These are phyloP conservation scores for Therioaphis trifolii DNA, from an alignment of 2,888 invertebrate genomes.

Conservation along the genomic window DNA sequence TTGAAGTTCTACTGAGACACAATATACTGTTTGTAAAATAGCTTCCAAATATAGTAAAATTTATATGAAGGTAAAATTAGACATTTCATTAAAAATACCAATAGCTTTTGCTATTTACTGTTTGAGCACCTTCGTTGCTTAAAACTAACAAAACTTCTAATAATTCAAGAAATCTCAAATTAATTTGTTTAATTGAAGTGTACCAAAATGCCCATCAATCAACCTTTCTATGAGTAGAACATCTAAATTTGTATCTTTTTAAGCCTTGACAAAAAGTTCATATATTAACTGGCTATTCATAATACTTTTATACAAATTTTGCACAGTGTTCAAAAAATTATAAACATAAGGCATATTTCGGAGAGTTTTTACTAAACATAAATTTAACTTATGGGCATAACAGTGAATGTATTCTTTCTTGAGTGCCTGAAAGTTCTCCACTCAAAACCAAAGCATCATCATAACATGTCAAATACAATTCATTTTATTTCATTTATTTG, in stretches of 20 bases:
- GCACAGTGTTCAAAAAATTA: neutral
- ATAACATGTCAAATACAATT: constrained; percentile 64
- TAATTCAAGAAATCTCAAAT: neutral
- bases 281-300: neutral
- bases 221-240: constrained; percentile 1
- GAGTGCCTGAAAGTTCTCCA: too few species aligned
- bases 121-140: neutral
- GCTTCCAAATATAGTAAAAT: neutral
- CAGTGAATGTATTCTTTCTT: too few species aligned
- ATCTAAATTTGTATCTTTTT: constrained; percentile 16
- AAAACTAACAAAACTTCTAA: neutral
- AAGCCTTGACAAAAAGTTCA: neutral
- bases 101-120: constrained; percentile 4
- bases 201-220: neutral
- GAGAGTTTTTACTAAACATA: too few species aligned
- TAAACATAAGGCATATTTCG: neutral
- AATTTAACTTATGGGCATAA: too few species aligned
- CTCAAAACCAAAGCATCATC: too few species aligned
- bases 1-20: constrained; percentile 15
- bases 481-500: constrained; percentile 6
- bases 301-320: neutral
- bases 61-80: neutral
- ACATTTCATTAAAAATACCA: neutral
- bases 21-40: neutral
- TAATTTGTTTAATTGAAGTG: constrained; percentile 5